Percentiles rank a stretch among this genome's conserved stretches.
Conservation (phyloP, 2,113 vertebrate genomes). For the Benitochromis conjunctus region DNA sequence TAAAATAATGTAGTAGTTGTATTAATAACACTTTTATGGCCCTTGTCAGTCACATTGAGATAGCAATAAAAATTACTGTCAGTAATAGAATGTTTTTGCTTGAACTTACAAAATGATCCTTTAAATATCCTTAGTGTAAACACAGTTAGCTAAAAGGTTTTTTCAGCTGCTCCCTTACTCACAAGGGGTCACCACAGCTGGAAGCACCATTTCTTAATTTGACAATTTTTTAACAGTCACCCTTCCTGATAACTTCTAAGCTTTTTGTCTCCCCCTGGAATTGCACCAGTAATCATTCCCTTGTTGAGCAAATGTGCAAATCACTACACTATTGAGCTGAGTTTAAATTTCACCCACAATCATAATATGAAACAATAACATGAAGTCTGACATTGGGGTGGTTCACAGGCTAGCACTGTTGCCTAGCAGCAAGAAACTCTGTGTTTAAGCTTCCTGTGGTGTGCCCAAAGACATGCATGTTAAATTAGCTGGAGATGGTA, state of each 20-base stretch:
- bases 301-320: neutral
- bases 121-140: neutral
- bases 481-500: neutral
- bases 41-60: neutral
- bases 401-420: neutral
- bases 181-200: neutral
- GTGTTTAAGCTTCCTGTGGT: rapidly evolving
- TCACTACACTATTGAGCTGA: neutral
- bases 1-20: neutral
- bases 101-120: neutral
- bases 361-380: neutral
- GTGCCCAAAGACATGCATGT: neutral
- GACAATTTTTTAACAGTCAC: neutral
- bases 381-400: neutral
- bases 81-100: neutral
- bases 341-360: neutral
- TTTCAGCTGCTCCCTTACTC: neutral
- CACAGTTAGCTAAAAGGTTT: neutral
- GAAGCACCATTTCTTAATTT: neutral
- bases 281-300: neutral
- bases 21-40: neutral
- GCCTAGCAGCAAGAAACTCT: neutral
- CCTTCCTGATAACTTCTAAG: neutral
- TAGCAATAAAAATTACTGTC: neutral
- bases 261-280: neutral